phyloP scores from a whole-genome alignment of 2,797 vertebrate species.

The Silurus aristotelis region DNA sequence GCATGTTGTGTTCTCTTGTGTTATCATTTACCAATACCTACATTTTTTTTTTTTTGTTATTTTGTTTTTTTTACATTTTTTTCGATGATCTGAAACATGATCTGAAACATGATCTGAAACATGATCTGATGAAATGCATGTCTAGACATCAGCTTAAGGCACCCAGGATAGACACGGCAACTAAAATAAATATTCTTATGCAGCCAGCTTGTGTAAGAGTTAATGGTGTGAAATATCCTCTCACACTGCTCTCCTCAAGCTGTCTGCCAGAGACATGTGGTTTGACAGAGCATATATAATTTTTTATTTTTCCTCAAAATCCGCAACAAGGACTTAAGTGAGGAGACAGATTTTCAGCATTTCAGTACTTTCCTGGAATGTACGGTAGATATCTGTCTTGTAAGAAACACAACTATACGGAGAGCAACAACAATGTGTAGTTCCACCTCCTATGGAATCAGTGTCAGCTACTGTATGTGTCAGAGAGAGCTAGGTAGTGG shows the following conservation, averaged over 20 bases:
- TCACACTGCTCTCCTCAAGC: not conserved
- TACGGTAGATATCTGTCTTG: not conserved
- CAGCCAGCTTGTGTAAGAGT: not conserved
- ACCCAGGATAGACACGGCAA: not conserved
- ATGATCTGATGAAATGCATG: not conserved
- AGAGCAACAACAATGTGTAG: not conserved
- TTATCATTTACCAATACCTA: no score
- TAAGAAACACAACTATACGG: not conserved
- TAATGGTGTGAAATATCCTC: not conserved
- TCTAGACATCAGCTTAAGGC: slow-evolving; percentile 12
- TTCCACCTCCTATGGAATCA: not conserved
- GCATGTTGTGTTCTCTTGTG: no score
- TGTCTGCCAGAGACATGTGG: not conserved
- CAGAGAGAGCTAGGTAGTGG: not conserved
- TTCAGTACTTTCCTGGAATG: not conserved
- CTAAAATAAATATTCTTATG: not conserved
- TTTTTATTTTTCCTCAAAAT: not conserved
- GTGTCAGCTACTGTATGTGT: not conserved
- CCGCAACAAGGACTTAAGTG: not conserved
- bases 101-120: no score
- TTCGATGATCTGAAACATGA: no score
- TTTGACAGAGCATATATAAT: not conserved
- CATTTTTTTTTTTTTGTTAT: no score
- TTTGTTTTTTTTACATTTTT: no score
- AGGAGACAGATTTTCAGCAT: not conserved